phyloP scores from a whole-genome alignment of 2,888 invertebrate species.

The Acleris cristana region DNA sequence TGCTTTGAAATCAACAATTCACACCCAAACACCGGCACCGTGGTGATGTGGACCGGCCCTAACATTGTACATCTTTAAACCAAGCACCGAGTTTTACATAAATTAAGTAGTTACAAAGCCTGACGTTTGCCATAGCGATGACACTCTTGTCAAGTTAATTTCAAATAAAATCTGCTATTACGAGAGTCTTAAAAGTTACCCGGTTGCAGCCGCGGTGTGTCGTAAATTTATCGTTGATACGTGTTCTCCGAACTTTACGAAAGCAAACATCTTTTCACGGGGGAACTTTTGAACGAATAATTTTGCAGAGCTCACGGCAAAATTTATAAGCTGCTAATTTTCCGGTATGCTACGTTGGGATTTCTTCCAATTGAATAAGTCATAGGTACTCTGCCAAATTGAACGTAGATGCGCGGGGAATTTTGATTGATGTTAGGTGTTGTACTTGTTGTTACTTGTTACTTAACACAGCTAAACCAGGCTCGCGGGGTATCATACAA shows the following conservation, averaged over 20 bases:
- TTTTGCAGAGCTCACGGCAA: conserved; percentile 3
- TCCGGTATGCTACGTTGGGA: not conserved
- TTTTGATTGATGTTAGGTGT: not conserved
- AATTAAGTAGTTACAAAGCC: no score
- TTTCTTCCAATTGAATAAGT: not conserved
- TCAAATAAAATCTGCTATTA: no score
- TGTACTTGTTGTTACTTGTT: no score
- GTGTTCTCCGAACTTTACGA: conserved; percentile 13
- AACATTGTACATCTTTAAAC: no score
- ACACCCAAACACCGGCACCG: no score
- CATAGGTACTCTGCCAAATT: not conserved
- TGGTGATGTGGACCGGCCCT: no score
- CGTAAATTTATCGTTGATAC: conserved; percentile 22
- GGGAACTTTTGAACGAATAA: not conserved
- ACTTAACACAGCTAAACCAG: no score
- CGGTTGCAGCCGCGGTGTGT: not conserved
- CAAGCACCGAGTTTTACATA: no score
- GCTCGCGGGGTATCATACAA: no score
- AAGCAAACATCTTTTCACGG: conserved; percentile 21
- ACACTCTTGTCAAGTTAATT: no score
- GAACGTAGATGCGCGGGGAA: not conserved
- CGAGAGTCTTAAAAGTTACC: not conserved
- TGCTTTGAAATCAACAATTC: no score
- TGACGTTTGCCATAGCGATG: no score
- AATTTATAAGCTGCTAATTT: conserved; percentile 5